These are phyloP conservation scores for Plebejus argus DNA, from an alignment of 2,888 invertebrate species.

Conservation along the genomic window DNA sequence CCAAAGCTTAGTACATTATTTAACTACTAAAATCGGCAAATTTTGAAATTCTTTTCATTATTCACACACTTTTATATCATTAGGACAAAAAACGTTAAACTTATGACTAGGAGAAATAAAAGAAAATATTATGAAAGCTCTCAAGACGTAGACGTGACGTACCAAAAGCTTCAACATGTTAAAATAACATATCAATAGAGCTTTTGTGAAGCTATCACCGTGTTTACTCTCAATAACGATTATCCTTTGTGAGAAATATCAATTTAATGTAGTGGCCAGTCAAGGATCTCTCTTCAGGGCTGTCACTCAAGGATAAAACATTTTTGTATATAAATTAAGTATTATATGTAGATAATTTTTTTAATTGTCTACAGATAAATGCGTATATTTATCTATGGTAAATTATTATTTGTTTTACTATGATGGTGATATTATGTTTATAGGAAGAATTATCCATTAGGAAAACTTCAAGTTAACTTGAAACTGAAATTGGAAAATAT, in stretches of 20 bases:
- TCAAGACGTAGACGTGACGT: constrained; percentile 1
- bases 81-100: no score
- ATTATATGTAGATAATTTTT: background rate
- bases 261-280: constrained; percentile 43
- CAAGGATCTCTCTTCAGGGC: constrained; percentile 41
- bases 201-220: constrained; percentile 37
- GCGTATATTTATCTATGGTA: no score
- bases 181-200: constrained; percentile 39
- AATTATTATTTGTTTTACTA: no score
- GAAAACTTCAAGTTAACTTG: no score
- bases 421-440: no score
- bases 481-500: no score
- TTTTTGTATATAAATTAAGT: background rate
- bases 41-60: no score
- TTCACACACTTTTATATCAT: no score
- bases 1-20: no score
- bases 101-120: background rate
- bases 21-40: no score
- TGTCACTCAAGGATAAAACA: background rate
- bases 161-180: background rate
- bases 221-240: constrained; percentile 44
- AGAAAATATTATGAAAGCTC: background rate
- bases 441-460: no score
- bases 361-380: background rate
- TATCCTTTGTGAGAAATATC: constrained; percentile 52